phyloP scores from a whole-genome alignment of 1,140 invertebrate species.

The Melipona quadrifasciata region DNA sequence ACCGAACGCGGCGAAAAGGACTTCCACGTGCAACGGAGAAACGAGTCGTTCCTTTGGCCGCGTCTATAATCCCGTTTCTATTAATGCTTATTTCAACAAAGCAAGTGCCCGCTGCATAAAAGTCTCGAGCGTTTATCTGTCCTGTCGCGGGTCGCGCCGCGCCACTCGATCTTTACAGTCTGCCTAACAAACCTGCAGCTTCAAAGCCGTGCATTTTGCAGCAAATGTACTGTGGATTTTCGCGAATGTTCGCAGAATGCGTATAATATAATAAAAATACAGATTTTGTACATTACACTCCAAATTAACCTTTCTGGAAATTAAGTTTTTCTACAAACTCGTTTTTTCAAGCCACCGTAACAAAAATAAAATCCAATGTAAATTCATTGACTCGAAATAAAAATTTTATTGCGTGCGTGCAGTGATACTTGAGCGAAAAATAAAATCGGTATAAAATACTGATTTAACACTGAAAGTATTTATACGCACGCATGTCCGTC shows the following conservation, averaged over 20 bases:
- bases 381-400: too few relatives aligned
- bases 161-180: background rate
- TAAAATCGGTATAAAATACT: too few relatives aligned
- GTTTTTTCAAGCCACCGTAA: background rate
- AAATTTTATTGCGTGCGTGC: too few relatives aligned
- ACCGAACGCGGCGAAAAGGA: background rate
- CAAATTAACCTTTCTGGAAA: background rate
- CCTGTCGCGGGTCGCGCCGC: background rate
- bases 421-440: too few relatives aligned
- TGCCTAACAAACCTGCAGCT: background rate
- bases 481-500: too few relatives aligned
- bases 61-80: background rate
- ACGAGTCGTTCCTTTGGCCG: background rate
- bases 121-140: background rate
- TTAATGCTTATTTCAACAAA: background rate
- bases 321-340: background rate
- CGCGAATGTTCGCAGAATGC: background rate
- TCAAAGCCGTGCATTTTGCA: background rate
- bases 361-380: too few relatives aligned
- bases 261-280: background rate
- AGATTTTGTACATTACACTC: background rate
- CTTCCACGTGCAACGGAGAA: slow-evolving; percentile 13
- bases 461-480: too few relatives aligned
- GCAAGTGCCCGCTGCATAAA: background rate
- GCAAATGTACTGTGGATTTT: background rate